phyloP scores from a whole-genome alignment of 2,888 invertebrate species.

The Thera obeliscata region DNA sequence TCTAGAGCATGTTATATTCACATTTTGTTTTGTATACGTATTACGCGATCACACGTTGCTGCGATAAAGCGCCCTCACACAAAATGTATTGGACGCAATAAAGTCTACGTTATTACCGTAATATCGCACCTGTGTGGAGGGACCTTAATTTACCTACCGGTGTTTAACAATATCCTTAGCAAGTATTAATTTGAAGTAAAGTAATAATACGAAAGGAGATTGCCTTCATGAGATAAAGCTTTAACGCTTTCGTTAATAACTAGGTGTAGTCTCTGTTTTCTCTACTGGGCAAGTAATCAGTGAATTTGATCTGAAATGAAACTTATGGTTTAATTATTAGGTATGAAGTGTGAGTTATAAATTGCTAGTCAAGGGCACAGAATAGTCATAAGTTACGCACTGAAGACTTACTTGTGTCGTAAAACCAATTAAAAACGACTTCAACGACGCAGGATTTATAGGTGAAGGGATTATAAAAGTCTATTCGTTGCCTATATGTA shows the following conservation, averaged over 20 bases:
- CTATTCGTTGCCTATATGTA: too few species aligned
- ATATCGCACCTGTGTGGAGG: too few species aligned
- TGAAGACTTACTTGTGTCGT: not conserved
- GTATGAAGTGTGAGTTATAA: slow-evolving; percentile 59
- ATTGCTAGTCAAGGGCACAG: slow-evolving; percentile 36
- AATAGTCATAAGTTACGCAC: not conserved
- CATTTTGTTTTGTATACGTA: too few species aligned
- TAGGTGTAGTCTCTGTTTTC: slow-evolving; percentile 22
- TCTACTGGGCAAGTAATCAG: slow-evolving; percentile 32
- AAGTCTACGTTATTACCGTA: too few species aligned
- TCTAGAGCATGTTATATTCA: too few species aligned
- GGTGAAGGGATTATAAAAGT: too few species aligned
- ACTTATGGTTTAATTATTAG: slow-evolving; percentile 61
- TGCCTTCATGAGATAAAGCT: slow-evolving; percentile 18
- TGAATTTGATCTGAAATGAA: slow-evolving; percentile 43
- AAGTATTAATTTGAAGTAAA: not conserved
- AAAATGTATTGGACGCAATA: too few species aligned
- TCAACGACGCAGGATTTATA: not conserved
- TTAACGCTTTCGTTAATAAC: slow-evolving; percentile 31
- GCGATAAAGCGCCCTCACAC: too few species aligned
- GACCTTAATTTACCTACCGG: not conserved
- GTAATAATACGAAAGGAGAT: slow-evolving; percentile 13
- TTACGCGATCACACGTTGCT: too few species aligned
- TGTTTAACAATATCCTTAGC: not conserved
- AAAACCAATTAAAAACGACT: not conserved